phyloP scores from a whole-genome alignment of 1,140 invertebrate genomes.

The Heliconius eleuchia region DNA sequence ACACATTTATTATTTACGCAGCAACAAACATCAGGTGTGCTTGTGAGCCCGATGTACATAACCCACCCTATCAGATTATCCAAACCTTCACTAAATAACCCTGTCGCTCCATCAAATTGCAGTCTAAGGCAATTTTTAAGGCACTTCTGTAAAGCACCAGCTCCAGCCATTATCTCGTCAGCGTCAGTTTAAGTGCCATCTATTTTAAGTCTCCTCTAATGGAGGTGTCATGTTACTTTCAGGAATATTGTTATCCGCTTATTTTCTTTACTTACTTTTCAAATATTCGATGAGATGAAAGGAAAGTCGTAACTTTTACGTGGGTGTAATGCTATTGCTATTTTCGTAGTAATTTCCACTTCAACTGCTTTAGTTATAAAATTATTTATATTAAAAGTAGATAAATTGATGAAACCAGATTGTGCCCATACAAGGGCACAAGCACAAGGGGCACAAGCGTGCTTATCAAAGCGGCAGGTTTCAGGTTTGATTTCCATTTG shows the following conservation, averaged over 20 bases:
- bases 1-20: constrained; percentile 28
- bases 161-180: constrained; percentile 42
- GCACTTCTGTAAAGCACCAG: constrained; percentile 23
- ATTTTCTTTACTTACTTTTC: constrained; percentile 13
- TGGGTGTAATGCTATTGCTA: not conserved
- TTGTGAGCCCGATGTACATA: constrained; percentile 21
- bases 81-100: constrained; percentile 18
- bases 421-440: too few relatives aligned
- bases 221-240: constrained; percentile 55
- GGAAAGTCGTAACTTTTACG: not conserved
- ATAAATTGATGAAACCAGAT: too few relatives aligned
- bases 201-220: constrained; percentile 47
- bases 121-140: constrained; percentile 32
- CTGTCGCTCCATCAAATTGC: constrained; percentile 27
- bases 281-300: constrained; percentile 20
- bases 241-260: constrained; percentile 27
- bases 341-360: not conserved
- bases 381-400: too few relatives aligned
- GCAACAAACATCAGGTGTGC: constrained; percentile 30
- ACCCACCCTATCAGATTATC: constrained; percentile 25
- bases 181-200: constrained; percentile 44
- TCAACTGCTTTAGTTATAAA: too few relatives aligned
- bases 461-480: too few relatives aligned
- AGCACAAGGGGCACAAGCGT: too few relatives aligned
- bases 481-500: too few relatives aligned